A percentile compares a stretch with the other conserved stretches of the same genome.
These are phyloP conservation scores for Origma solitaria DNA, from an alignment of 2,113 vertebrate genomes.

Conservation along the genomic window DNA sequence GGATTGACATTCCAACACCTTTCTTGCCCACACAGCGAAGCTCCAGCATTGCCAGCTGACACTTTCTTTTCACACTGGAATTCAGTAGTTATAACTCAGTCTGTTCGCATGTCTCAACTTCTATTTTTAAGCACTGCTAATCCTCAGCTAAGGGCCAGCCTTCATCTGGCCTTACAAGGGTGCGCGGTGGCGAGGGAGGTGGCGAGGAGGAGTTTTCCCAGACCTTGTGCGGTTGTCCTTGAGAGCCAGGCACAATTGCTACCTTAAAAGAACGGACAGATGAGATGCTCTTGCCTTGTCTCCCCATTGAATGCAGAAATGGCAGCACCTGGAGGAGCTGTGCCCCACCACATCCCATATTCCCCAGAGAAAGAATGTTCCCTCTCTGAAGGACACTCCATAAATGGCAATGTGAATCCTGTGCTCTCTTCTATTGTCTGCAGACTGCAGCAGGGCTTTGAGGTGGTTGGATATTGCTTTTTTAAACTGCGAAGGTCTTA, in stretches of 20 bases:
- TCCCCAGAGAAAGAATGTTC: neutral
- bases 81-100: constrained; percentile 10
- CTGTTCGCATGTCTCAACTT: neutral
- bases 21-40: constrained; percentile 34
- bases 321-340: neutral
- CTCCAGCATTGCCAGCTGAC: constrained; percentile 56
- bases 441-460: neutral
- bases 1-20: constrained; percentile 52
- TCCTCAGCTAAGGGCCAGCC: constrained; percentile 4
- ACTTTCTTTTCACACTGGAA: constrained; percentile 36
- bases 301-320: neutral
- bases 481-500: neutral
- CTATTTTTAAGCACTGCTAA: constrained; percentile 51
- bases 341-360: neutral
- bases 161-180: constrained; percentile 48
- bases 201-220: neutral
- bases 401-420: neutral
- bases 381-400: neutral
- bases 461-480: neutral
- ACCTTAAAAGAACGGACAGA: neutral
- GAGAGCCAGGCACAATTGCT: neutral
- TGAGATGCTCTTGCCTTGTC: neutral
- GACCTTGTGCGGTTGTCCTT: neutral
- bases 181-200: rapidly evolving
- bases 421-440: neutral